Conservation (phyloP, 1,140 invertebrate genomes). For the Procambarus clarkii region DNA sequence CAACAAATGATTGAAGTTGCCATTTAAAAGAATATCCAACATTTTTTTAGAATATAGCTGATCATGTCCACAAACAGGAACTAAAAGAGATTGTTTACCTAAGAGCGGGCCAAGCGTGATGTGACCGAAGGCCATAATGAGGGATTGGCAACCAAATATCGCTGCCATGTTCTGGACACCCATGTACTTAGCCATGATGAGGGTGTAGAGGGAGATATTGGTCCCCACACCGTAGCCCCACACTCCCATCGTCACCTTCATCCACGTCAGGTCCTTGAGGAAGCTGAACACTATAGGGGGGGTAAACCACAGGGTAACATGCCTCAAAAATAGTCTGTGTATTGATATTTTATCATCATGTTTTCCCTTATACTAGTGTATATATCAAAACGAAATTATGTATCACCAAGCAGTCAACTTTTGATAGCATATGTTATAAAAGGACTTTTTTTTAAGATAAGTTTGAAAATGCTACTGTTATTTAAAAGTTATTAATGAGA, state of each 20-base stretch:
- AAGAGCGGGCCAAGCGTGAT: conserved; percentile 30
- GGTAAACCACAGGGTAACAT: too few species aligned
- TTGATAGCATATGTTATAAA: too few species aligned
- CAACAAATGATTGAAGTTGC: too few species aligned
- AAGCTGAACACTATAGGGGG: conserved; percentile 41
- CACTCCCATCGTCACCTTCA: conserved; percentile 9
- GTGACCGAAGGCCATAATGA: conserved; percentile 5
- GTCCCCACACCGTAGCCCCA: conserved; percentile 47
- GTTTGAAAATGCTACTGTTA: too few species aligned
- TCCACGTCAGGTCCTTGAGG: conserved; percentile 28
- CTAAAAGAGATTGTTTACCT: conserved; percentile 3
- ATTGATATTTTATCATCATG: too few species aligned
- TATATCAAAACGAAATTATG: too few species aligned
- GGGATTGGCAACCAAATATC: conserved; percentile 12
- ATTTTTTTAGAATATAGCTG: background rate
- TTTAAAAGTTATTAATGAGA: too few species aligned
- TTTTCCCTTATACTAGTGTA: too few species aligned
- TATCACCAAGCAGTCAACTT: too few species aligned
- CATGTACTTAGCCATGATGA: conserved; percentile 39
- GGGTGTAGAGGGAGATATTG: conserved; percentile 32
- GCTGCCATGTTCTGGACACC: conserved; percentile 35
- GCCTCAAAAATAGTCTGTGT: too few species aligned
- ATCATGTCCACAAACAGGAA: background rate
- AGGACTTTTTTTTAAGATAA: too few species aligned
- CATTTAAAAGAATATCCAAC: too few species aligned